A percentile compares a stretch with the other conserved stretches of the same genome.
Conservation (phyloP, 1,140 invertebrate genomes). For the Drosophila repleta region DNA sequence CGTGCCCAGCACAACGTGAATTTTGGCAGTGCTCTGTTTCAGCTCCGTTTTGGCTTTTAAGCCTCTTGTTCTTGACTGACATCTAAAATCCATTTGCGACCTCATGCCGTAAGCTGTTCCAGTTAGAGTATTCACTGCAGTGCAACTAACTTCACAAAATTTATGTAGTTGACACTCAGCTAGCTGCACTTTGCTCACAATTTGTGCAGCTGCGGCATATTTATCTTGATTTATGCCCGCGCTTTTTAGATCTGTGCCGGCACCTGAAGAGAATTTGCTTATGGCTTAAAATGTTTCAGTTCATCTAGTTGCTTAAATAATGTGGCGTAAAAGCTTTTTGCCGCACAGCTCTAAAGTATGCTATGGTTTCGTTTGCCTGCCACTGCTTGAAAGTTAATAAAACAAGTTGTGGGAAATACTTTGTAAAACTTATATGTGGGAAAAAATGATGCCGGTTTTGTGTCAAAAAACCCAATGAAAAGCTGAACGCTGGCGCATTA, state of each 20-base stretch:
- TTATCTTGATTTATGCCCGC: constrained; percentile 65
- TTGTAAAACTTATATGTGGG: background rate
- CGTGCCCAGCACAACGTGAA: constrained; percentile 64
- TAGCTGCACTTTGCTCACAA: constrained; percentile 59
- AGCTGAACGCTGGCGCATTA: background rate
- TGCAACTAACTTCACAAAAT: constrained; percentile 56
- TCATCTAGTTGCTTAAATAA: constrained; percentile 43
- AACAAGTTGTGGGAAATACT: constrained; percentile 3
- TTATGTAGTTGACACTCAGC: constrained; percentile 37
- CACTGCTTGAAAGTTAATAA: constrained; percentile 19
- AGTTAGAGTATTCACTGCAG: constrained; percentile 20
- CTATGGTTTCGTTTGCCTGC: constrained; percentile 17
- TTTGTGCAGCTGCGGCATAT: constrained; percentile 47
- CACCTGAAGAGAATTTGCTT: constrained; percentile 49
- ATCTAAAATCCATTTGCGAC: constrained; percentile 56
- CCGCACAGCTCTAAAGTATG: constrained; percentile 26
- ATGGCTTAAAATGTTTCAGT: constrained; percentile 76
- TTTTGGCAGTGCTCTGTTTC: constrained; percentile 20
- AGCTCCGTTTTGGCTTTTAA: constrained; percentile 34
- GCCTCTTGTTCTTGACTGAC: constrained; percentile 34
- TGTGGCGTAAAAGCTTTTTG: constrained; percentile 36
- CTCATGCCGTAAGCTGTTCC: background rate
- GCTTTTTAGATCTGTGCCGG: constrained; percentile 35
- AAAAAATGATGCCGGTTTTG: background rate
- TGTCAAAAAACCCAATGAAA: background rate